Conservation (phyloP, 2,888 invertebrate species). For the Eurytoma adleriae region DNA sequence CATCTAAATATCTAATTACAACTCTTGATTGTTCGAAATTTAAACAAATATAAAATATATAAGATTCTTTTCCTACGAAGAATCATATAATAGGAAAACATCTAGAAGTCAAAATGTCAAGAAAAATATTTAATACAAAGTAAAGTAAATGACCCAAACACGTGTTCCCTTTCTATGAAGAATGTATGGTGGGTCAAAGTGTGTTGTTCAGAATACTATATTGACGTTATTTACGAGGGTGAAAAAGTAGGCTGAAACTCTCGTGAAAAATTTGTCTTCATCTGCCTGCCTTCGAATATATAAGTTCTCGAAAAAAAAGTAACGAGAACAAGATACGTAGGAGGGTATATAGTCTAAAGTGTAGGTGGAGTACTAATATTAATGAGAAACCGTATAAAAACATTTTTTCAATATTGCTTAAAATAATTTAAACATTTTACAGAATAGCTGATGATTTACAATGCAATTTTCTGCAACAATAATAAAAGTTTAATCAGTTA, state of each 20-base stretch:
- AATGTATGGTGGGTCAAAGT: conserved; percentile 15
- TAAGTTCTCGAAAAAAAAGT: conserved; percentile 32
- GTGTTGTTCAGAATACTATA: conserved; percentile 23
- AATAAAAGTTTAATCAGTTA: too few species aligned
- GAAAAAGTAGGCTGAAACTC: conserved; percentile 39
- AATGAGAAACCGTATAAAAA: too few species aligned
- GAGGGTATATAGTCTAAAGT: conserved; percentile 49
- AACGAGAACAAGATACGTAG: conserved; percentile 40
- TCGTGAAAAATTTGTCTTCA: conserved; percentile 31
- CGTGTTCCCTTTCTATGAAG: conserved; percentile 31
- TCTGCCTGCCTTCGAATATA: not conserved
- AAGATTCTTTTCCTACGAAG: not conserved
- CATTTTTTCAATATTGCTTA: too few species aligned
- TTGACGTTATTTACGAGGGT: conserved; percentile 47
- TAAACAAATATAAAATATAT: not conserved
- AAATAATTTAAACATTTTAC: too few species aligned
- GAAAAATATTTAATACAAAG: conserved; percentile 38
- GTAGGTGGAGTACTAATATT: conserved; percentile 48
- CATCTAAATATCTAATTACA: too few species aligned
- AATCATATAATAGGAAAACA: conserved; percentile 34
- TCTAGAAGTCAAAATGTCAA: not conserved
- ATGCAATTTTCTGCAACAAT: too few species aligned
- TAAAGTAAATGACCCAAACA: conserved; percentile 33
- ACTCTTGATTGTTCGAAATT: too few species aligned
- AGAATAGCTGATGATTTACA: too few species aligned